Evolutionary conservation across 2,888 invertebrate species (phyloP), one percentile per base, ranked within the genome.

Genomic region (Catocala fraxini): DNA sequence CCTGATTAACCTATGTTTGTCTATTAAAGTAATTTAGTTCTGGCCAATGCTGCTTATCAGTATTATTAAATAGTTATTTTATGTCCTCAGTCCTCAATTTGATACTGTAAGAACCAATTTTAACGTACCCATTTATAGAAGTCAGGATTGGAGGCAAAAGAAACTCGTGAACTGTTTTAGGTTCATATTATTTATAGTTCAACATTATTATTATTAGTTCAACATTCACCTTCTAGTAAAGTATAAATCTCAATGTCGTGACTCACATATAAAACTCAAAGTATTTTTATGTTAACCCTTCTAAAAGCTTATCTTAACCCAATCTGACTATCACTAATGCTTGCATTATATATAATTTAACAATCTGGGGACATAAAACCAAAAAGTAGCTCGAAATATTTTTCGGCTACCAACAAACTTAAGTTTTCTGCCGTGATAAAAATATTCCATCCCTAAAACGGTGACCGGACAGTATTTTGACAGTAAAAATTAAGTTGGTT

Each of bases 341-440:
- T 58, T 55, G 56, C 63, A 68, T 71, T 70, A 63, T 67, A 25
- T 25, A 34, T 53, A 67, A 67, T 64, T 59, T 56, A 73, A 75
- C 65, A 75, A 63, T 67, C 63, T 58, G 12, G 51, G 55, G 41
- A 55, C 43, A 34, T 41, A 68, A 66, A 65, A 70, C 65, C 25
- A 41, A 75, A 73, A 70, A 65, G 56, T 46, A 72, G 43, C 57
- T 61, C 59, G 53, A 59, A 72, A 68, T 64, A 61, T 61, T 53
- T 51, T 39, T 45, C 39, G 11, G 13, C 12, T 42, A 25, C 33
- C 15, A 13, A 70, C 69, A 52, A 75, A 60, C 9, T 59, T 75
- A 62, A 59, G 43, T 51, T 61, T 69, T 51, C 69, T 43, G 43
- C 52, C 25, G 10, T 7, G 25, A 39, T 33, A 56, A 48, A 54